Evolutionary conservation across 2,797 vertebrate species (phyloP).

Genomic region (Diceros bicornis): DNA sequence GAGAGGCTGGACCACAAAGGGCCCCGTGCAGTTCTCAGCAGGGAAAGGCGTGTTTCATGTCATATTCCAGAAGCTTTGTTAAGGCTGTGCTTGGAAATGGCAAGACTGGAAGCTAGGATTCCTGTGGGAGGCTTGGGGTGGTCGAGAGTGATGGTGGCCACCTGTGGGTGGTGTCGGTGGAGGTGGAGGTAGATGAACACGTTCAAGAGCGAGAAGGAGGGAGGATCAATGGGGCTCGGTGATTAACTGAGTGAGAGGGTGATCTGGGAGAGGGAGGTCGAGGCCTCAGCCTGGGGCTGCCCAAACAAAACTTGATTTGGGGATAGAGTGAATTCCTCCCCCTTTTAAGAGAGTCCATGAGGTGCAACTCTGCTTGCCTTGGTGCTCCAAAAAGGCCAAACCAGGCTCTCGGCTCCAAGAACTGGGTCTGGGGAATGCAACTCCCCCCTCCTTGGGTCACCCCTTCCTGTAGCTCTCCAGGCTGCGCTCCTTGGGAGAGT

Average conservation of each 20-base stretch:
- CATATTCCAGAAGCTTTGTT: neutral
- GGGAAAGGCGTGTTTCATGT: neutral
- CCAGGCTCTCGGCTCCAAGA: neutral
- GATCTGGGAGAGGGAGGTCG: neutral
- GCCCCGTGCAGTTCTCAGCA: neutral
- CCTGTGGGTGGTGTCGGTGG: fast-evolving
- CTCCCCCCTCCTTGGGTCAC: no score
- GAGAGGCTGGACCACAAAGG: neutral
- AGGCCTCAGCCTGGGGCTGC: neutral
- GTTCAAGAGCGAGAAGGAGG: neutral
- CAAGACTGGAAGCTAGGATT: neutral
- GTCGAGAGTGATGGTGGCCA: neutral
- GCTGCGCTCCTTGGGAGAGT: neutral
- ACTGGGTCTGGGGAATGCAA: fast-evolving
- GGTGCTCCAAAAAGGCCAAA: neutral
- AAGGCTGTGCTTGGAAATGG: neutral
- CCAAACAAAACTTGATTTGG: neutral
- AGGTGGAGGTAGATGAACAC: neutral
- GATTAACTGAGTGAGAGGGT: neutral
- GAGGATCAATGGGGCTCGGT: neutral
- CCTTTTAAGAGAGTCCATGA: neutral
- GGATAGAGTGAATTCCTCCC: neutral
- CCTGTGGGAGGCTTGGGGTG: neutral
- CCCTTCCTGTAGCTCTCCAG: no score
- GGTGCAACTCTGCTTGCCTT: neutral